phyloP scores from a whole-genome alignment of 2,888 invertebrate species.

The Stratiomys singularior region DNA sequence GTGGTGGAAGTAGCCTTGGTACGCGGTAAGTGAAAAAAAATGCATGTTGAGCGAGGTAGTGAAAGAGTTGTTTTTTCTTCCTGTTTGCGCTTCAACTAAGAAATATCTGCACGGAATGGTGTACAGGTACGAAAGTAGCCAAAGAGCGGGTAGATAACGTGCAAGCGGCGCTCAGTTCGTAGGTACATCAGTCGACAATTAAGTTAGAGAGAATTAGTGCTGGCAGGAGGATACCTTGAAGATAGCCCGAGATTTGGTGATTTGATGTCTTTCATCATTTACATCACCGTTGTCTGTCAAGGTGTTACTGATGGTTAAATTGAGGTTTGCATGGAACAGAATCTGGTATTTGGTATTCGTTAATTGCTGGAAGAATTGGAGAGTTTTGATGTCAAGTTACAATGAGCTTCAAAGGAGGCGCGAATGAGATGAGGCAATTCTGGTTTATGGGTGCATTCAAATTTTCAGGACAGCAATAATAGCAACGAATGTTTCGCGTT shows the following conservation, averaged over 20 bases:
- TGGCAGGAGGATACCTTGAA: background rate
- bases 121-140: background rate
- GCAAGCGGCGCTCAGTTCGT: background rate
- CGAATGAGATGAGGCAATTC: no score
- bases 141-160: background rate
- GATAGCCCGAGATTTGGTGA: constrained; percentile 24
- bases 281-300: background rate
- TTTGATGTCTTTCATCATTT: background rate
- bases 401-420: no score
- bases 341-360: no score
- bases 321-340: background rate
- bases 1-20: constrained; percentile 12
- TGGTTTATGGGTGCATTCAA: no score
- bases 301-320: background rate
- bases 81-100: background rate
- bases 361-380: no score
- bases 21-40: constrained; percentile 38
- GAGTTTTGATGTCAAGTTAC: no score
- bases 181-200: constrained; percentile 24
- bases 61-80: constrained; percentile 17
- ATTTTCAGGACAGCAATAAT: no score
- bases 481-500: no score
- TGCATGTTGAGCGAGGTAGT: constrained; percentile 9
- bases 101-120: background rate
- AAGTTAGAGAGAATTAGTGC: constrained; percentile 13